Base-by-base conservation (phyloP, 1,140 invertebrate species). In the Andricus grossulariae region DNA sequence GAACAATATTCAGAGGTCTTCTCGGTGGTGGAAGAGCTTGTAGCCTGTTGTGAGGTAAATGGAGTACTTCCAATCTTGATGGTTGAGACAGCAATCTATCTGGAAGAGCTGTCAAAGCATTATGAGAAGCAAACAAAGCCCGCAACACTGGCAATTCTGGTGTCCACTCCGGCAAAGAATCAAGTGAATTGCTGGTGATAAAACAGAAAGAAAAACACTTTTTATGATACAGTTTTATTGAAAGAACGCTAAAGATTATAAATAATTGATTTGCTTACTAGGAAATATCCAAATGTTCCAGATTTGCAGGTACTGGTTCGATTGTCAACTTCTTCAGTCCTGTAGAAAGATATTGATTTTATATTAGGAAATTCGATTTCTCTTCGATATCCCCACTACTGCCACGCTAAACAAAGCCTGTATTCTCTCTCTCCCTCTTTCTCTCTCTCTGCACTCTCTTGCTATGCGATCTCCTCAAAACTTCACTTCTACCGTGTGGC, bases 201-300 rank as follows among this genome's bases (percentile, higher is more conserved):
- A 77, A 13, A 71, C 39, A 39, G 12, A 45, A 25, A 57, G 32
- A 73, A 21, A 74, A 19, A 5, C n/a, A 7, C 21, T 39, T 52
- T 39, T 50, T 75, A 49, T 18, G 50, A 51, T 39, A 80, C 39
- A 45, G 16, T 66, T 75, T 32, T 50, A 54, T 21, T 71, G 19
- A 71, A 25, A 50, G 39, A 70, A 51, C 55, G 55, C 70, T 74
- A 57, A 75, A 73, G 19, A 18, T 54, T 21, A 72, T n/a, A 3
- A 52, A 25, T 51, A 73, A 73, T 57, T 60, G 19, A 55, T 77
- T 78, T 76, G 92, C 92, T 92, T 84, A 93, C 92, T 96, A 94
- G 7, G 95, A 96, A 13, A 96, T 93, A 85, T 97, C 95, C 18
- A 97, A 89, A 82, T 96, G 94, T 79, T 94, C 93, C 39, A 97